These are phyloP conservation scores for Zingel zingel DNA, from an alignment of 2,113 vertebrate genomes.

Conservation along the genomic window DNA sequence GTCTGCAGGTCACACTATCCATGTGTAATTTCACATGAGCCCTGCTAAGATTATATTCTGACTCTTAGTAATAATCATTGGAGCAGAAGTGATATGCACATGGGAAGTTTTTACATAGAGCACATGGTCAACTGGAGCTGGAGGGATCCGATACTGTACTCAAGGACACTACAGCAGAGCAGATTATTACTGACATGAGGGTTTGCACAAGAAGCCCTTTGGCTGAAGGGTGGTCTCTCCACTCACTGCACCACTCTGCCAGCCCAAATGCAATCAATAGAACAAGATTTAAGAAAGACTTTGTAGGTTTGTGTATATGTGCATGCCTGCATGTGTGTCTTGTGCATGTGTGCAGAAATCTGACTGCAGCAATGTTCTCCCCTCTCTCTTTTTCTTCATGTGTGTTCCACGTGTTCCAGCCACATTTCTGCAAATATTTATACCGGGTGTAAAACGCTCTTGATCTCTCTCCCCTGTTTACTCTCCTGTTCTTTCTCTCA, in stretches of 20 bases:
- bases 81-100: constrained; percentile 27
- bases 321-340: constrained; percentile 56
- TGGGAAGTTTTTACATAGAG: constrained; percentile 40
- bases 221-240: constrained; percentile 62
- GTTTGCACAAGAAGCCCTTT: constrained; percentile 39
- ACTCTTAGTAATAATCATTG: constrained; percentile 42
- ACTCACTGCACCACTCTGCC: constrained; percentile 42
- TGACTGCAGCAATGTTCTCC: constrained; percentile 65
- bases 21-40: constrained; percentile 26
- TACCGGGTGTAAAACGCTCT: constrained; percentile 85
- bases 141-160: constrained; percentile 28
- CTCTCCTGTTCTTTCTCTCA: constrained; percentile 83
- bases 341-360: constrained; percentile 70
- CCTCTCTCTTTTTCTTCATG: constrained; percentile 78
- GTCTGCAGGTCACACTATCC: constrained; percentile 45
- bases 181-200: constrained; percentile 50
- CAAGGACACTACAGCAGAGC: constrained; percentile 51
- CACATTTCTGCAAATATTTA: constrained; percentile 88
- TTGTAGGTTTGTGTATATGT: constrained; percentile 67
- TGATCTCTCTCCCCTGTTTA: constrained; percentile 87
- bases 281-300: constrained; percentile 57
- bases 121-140: constrained; percentile 45
- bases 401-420: constrained; percentile 86
- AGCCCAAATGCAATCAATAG: constrained; percentile 47
- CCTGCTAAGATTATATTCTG: constrained; percentile 28